Percentiles rank a stretch among this genome's conserved stretches.
Evolutionary conservation across 2,113 vertebrate species (phyloP).

Genomic region (Hydrochoerus hydrochaeris): DNA sequence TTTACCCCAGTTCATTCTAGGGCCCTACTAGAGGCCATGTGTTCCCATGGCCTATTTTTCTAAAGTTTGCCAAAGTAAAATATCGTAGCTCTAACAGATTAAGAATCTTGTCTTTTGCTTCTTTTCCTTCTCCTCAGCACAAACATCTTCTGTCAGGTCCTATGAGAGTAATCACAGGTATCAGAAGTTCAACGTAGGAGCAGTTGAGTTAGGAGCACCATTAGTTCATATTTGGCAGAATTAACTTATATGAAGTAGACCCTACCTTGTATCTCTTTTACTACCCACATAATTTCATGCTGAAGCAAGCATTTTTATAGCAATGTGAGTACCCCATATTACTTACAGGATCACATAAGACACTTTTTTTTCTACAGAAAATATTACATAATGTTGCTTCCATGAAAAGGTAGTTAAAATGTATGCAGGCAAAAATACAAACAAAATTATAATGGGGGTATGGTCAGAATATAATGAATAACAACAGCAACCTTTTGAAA

Average conservation of each 20-base stretch:
- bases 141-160: background rate
- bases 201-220: background rate
- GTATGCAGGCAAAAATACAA: background rate
- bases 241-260: background rate
- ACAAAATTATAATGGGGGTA: background rate
- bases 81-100: background rate
- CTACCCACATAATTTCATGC: too few species aligned
- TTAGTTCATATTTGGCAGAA: background rate
- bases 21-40: background rate
- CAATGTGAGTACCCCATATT: background rate
- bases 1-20: background rate
- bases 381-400: background rate
- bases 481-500: background rate
- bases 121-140: background rate
- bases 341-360: background rate
- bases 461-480: background rate
- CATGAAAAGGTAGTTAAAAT: background rate
- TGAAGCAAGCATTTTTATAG: background rate
- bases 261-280: background rate
- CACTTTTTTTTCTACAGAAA: constrained; percentile 32
- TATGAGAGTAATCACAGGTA: background rate
- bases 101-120: background rate
- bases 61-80: background rate
- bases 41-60: background rate
- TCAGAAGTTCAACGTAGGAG: background rate